phyloP scores from a whole-genome alignment of 2,113 vertebrate species.

The Epinephelus cyanopodus region DNA sequence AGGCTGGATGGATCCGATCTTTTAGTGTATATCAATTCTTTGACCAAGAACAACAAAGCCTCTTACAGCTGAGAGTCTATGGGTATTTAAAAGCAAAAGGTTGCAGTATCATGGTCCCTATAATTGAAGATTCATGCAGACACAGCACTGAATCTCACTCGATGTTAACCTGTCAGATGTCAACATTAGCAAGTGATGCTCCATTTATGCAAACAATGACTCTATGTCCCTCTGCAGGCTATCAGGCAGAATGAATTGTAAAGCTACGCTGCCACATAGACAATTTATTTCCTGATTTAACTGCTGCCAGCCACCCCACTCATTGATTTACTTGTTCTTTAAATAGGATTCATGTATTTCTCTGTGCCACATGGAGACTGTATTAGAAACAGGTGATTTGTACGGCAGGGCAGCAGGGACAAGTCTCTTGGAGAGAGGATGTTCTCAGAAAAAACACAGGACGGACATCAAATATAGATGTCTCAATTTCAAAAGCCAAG shows the following conservation, averaged over 20 bases:
- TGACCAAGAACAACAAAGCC: constrained; percentile 44
- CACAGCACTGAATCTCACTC: constrained; percentile 20
- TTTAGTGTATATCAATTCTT: constrained; percentile 21
- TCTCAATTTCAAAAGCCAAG: constrained; percentile 61
- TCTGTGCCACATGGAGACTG: not conserved
- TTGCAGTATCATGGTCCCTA: constrained; percentile 27
- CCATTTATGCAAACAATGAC: constrained; percentile 42
- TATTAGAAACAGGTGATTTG: constrained; percentile 53
- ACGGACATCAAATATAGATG: constrained; percentile 78
- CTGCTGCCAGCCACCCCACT: constrained; percentile 6
- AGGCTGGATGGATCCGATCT: constrained; percentile 22
- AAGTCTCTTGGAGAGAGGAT: not conserved
- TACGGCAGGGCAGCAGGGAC: constrained; percentile 19
- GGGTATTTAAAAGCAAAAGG: constrained; percentile 13
- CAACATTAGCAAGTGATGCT: constrained; percentile 33
- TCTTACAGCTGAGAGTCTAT: constrained; percentile 31
- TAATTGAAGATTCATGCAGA: constrained; percentile 54
- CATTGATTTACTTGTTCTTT: constrained; percentile 38
- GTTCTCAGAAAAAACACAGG: constrained; percentile 33
- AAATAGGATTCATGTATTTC: constrained; percentile 62
- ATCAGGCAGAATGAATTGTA: constrained; percentile 27
- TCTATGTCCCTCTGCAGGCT: constrained; percentile 12
- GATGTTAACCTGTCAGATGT: constrained; percentile 35
- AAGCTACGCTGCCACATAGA: constrained; percentile 25
- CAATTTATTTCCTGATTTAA: constrained; percentile 47